phyloP scores from a whole-genome alignment of 2,797 vertebrate genomes.

The Pteronotus mesoamericanus region DNA sequence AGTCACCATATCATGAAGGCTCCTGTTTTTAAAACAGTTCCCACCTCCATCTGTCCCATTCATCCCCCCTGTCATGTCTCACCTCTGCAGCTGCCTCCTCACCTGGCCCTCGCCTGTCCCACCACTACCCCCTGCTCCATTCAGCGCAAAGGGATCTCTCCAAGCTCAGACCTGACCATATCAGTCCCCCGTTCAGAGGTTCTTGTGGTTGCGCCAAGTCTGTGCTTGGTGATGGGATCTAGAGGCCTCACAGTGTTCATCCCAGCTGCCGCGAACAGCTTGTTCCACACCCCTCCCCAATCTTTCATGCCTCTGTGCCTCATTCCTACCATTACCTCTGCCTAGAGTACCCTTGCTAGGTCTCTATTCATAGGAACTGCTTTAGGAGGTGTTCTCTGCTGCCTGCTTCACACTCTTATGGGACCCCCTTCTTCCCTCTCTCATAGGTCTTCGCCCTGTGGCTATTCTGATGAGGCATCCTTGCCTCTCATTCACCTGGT shows the following conservation, averaged over 20 bases:
- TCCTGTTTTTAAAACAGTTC: neutral
- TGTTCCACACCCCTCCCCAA: no score
- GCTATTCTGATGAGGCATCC: neutral
- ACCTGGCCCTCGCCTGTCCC: neutral
- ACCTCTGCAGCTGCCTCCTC: neutral
- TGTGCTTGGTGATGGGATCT: neutral
- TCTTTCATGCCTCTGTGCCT: neutral
- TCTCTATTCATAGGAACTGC: neutral
- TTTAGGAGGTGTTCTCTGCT: neutral
- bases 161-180: neutral
- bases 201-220: accelerated
- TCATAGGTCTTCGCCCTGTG: accelerated
- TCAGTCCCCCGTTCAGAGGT: neutral
- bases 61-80: neutral
- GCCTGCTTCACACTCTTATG: neutral
- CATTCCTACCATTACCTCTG: neutral
- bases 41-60: neutral
- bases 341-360: neutral
- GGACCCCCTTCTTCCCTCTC: neutral
- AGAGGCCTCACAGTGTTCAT: accelerated
- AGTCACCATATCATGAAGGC: neutral
- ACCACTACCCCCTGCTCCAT: neutral
- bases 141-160: neutral
- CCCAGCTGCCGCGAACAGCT: neutral
- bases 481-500: neutral